Evolutionary conservation across 2,113 vertebrate species (phyloP).

Genomic region (Jaculus jaculus): DNA sequence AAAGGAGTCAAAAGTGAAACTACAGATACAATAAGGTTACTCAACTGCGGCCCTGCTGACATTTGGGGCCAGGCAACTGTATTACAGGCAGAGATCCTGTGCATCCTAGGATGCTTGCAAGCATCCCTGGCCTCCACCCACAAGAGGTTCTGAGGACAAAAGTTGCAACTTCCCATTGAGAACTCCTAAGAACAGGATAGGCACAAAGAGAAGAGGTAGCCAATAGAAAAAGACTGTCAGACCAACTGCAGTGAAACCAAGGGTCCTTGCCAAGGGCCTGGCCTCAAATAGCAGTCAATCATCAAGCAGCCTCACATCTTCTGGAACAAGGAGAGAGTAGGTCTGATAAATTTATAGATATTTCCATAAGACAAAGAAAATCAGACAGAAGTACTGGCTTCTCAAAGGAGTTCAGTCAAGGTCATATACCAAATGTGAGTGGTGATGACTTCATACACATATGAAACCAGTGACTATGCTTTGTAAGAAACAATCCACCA

Average conservation of each 20-base stretch:
- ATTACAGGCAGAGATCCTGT: background rate
- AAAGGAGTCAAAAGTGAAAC: constrained; percentile 13
- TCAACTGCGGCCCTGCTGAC: background rate
- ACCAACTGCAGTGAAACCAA: background rate
- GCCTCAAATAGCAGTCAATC: background rate
- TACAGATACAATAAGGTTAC: constrained; percentile 22
- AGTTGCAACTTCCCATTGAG: background rate
- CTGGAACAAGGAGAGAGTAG: background rate
- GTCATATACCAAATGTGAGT: background rate
- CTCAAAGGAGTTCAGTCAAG: constrained; percentile 2
- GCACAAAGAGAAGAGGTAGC: background rate
- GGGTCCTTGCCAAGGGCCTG: background rate
- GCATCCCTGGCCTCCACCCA: background rate
- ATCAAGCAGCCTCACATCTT: background rate
- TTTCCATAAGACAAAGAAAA: constrained; percentile 53
- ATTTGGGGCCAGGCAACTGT: background rate
- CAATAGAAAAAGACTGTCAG: background rate
- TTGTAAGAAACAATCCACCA: background rate
- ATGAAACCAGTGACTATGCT: constrained; percentile 22
- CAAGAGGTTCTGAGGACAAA: background rate
- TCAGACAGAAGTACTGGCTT: constrained; percentile 30
- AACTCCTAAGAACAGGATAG: background rate
- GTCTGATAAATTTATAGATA: background rate
- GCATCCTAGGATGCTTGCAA: background rate
- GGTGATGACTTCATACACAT: background rate